Conservation (phyloP, 2,888 invertebrate species). For the Nasonia oneida region DNA sequence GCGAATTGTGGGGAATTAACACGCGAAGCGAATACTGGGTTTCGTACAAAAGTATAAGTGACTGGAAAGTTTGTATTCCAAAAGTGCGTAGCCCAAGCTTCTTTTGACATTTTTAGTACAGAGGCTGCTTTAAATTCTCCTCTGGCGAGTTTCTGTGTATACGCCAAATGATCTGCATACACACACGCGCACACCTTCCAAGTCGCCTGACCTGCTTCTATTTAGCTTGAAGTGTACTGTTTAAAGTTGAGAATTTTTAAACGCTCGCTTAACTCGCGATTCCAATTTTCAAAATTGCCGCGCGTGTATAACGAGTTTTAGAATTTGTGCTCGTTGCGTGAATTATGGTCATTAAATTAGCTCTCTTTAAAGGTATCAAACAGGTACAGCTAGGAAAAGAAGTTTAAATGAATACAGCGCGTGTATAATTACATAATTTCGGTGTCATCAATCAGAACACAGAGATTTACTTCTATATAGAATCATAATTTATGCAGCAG, state of each 20-base stretch:
- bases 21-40: not conserved
- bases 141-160: not conserved
- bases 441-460: not conserved
- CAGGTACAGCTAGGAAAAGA: not conserved
- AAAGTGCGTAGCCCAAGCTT: slow-evolving; percentile 10
- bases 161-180: slow-evolving; percentile 22
- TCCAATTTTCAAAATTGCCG: not conserved
- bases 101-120: not conserved
- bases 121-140: slow-evolving; percentile 25
- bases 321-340: not conserved
- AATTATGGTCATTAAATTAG: not conserved
- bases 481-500: not conserved
- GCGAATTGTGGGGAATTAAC: not conserved
- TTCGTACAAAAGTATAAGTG: not conserved
- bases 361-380: not conserved
- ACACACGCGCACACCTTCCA: not conserved
- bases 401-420: not conserved
- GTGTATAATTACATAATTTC: not conserved
- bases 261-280: not conserved
- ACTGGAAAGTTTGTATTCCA: slow-evolving; percentile 28
- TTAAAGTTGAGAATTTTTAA: not conserved
- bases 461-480: not conserved
- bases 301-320: not conserved
- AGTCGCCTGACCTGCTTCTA: slow-evolving; percentile 11
- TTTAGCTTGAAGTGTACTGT: not conserved